Evolutionary conservation across 2,113 vertebrate genomes (phyloP), one percentile per base, ranked within the genome.

Genomic region (Columbina picui): DNA sequence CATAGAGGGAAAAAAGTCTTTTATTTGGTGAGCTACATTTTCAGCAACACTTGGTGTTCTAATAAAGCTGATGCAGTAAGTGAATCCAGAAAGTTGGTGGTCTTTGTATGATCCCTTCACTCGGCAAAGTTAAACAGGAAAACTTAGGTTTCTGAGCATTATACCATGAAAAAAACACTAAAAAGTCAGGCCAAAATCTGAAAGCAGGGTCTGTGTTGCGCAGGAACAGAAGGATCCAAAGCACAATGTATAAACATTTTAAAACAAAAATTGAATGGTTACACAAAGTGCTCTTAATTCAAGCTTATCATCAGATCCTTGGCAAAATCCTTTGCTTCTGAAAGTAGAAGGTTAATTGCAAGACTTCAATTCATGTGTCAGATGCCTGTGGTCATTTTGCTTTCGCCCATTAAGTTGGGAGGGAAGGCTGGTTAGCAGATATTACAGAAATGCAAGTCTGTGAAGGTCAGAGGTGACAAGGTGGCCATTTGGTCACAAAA

Each of bases 31-130:
- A 93, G 65, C 38, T 60, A 74, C 68, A 16, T 73, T 95, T 94
- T 94, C 71, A 91, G 2, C 87, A 91, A 47, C 38, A n/a, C n/a
- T 82, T 65, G 53, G 26, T 93, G 47, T 75, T 90, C 47, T 29
- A 81, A 75, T 81, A 92, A 88, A 29, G 8, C 71, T 80, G 59
- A 74, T 84, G n/a, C 56, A 65, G 60, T 93, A 91, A 96, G 82
- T 78, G 83, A 89, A 89, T 89, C 68, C 76, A 96, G 90, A 89
- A 93, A 47, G 56, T 2, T 90, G 86, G 69, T 16, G 0, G 36
- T 79, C 64, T 92, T 81, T 71, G 32, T 80, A 32, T 14, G 38
- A 59, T 83, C 76, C 56, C 57, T 85, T 84, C 21, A 4, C 61
- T 79, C 12, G 1, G 56, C 36, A 45, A 85, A 89, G 47, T 80